phyloP scores from a whole-genome alignment of 2,888 invertebrate genomes.

The Coelopa pilipes region DNA sequence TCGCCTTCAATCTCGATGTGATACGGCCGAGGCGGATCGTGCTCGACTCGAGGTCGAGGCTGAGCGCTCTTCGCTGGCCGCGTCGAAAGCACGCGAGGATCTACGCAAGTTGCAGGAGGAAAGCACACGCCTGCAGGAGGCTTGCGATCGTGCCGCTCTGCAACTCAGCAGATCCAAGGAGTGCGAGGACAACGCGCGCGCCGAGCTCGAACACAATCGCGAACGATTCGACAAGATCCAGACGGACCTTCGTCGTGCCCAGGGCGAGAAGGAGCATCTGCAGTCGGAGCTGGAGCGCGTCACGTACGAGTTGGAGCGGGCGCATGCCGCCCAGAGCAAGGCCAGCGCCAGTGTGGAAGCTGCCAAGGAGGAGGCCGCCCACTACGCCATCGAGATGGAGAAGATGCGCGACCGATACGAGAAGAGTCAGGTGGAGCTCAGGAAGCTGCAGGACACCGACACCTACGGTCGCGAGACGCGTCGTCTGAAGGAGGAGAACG shows the following conservation, averaged over 20 bases:
- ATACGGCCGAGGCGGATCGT: constrained; percentile 87
- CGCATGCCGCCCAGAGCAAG: constrained; percentile 87
- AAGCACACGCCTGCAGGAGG: constrained; percentile 84
- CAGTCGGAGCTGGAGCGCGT: constrained; percentile 85
- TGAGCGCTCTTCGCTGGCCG: constrained; percentile 83
- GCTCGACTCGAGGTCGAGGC: constrained; percentile 86
- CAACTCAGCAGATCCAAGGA: constrained; percentile 89
- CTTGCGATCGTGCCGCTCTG: constrained; percentile 87
- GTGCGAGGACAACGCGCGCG: constrained; percentile 89
- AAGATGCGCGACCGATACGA: constrained; percentile 93
- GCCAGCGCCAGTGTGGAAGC: constrained; percentile 87
- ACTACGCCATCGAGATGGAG: constrained; percentile 87
- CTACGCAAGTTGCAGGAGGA: constrained; percentile 89
- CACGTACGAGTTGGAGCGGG: constrained; percentile 86
- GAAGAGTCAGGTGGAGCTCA: constrained; percentile 82
- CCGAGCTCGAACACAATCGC: constrained; percentile 87
- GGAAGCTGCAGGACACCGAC: constrained; percentile 84
- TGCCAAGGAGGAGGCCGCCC: constrained; percentile 87
- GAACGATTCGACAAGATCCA: constrained; percentile 90
- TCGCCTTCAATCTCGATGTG: constrained; percentile 87
- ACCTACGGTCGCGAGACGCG: constrained; percentile 84
- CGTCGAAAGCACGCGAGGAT: constrained; percentile 85
- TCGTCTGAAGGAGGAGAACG: constrained; percentile 82
- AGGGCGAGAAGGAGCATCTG: constrained; percentile 87
- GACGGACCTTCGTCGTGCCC: constrained; percentile 82